Percentiles rank a stretch among this genome's conserved stretches.
Evolutionary conservation across 2,888 invertebrate genomes (phyloP).

Genomic region (Pheosia gnoma): DNA sequence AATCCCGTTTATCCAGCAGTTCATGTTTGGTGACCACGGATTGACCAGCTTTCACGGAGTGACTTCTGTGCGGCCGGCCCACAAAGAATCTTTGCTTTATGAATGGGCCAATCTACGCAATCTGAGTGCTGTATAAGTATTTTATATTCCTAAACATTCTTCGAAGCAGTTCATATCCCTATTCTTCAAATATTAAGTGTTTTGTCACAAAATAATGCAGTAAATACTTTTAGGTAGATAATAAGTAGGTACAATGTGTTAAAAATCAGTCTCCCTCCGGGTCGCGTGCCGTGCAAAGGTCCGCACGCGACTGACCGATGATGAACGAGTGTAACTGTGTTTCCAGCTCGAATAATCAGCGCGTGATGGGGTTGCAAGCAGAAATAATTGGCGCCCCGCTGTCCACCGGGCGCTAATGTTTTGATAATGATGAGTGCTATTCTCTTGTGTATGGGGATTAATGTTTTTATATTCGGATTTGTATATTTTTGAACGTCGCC

Average conservation of each 20-base stretch:
- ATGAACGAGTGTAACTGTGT: conserved; percentile 70
- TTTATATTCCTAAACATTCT: not conserved
- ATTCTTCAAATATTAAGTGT: not conserved
- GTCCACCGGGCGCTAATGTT: conserved; percentile 75
- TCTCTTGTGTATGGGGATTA: conserved; percentile 58
- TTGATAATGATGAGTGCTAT: conserved; percentile 78
- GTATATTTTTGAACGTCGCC: conserved; percentile 48
- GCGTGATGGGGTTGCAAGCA: conserved; percentile 74
- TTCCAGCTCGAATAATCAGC: conserved; percentile 66
- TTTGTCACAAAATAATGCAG: conserved; percentile 1
- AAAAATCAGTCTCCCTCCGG: conserved; percentile 27
- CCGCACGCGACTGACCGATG: conserved; percentile 65
- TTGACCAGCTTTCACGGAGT: too few species aligned
- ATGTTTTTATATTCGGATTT: conserved; percentile 75
- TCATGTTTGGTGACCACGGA: too few species aligned
- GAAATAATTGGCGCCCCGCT: conserved; percentile 82
- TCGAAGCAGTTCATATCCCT: not conserved
- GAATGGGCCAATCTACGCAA: too few species aligned
- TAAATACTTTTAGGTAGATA: not conserved
- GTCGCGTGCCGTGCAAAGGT: conserved; percentile 44
- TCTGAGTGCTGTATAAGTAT: not conserved
- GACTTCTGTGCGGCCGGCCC: too few species aligned
- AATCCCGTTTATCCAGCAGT: not conserved
- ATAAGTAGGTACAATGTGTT: conserved; percentile 1
- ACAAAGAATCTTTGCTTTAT: too few species aligned